These are phyloP conservation scores for Drosophila funebris DNA, from an alignment of 1,140 invertebrate species.

Conservation along the genomic window DNA sequence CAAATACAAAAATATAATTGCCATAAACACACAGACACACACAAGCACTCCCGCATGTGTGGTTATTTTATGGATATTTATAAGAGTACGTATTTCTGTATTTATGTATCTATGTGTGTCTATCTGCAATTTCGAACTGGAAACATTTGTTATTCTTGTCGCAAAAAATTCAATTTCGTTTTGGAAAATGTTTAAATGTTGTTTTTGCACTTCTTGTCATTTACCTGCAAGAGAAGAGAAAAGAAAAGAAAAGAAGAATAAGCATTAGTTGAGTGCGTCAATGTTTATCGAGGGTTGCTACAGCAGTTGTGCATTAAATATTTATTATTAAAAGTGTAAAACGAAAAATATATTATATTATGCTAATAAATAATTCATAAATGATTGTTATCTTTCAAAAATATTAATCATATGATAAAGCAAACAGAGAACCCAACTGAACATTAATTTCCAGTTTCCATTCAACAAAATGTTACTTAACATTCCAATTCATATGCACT, in stretches of 20 bases:
- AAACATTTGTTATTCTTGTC: slow-evolving; percentile 42
- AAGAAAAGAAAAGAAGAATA: slow-evolving; percentile 26
- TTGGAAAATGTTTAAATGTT: slow-evolving; percentile 52
- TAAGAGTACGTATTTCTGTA: slow-evolving; percentile 8
- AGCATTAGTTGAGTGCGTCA: slow-evolving; percentile 37
- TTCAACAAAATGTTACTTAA: no score
- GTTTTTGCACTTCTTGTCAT: slow-evolving; percentile 37
- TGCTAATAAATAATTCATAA: no score
- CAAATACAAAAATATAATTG: slow-evolving; percentile 41
- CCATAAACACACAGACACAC: neutral
- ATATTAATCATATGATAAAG: no score
- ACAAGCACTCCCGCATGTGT: no score
- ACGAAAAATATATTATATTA: no score
- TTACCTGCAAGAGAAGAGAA: slow-evolving; percentile 67
- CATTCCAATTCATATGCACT: no score
- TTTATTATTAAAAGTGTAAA: neutral
- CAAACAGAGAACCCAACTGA: no score
- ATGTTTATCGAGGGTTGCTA: slow-evolving; percentile 14
- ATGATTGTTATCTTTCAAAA: no score
- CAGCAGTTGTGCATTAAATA: neutral
- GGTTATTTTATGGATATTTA: slow-evolving; percentile 16
- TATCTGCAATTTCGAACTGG: slow-evolving; percentile 11
- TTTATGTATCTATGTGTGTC: slow-evolving; percentile 12
- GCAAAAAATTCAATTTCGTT: slow-evolving; percentile 29
- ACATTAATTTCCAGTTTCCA: no score